Conservation (phyloP, 1,140 invertebrate genomes). For the Apis mellifera region Amel_HAv3.1 CM009940.2:4606501-4607000, state of each 20-base stretch:
- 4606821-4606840: constrained; percentile 82
- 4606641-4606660: constrained; percentile 4
- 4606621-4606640: not conserved
- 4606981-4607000: too few relatives aligned
- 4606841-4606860: constrained; percentile 80
- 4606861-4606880: constrained; percentile 66
- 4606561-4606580: not conserved
- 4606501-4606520: not conserved
- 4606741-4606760: constrained; percentile 88
- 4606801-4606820: constrained; percentile 88
- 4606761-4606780: constrained; percentile 90
- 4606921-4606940: too few relatives aligned
- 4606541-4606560: not conserved
- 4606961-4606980: too few relatives aligned
- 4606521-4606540: constrained; percentile 50
- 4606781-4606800: constrained; percentile 89
- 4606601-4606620: not conserved
- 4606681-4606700: constrained; percentile 89
- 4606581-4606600: not conserved
- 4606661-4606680: constrained; percentile 84
- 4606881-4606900: too few relatives aligned
- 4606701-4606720: constrained; percentile 87
- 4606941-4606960: too few relatives aligned
- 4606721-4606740: constrained; percentile 86
- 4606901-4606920: too few relatives aligned